Percentiles rank a stretch among this genome's conserved stretches.
Conservation (phyloP, 1,140 invertebrate species). For the Asbolus verrucosus region DNA sequence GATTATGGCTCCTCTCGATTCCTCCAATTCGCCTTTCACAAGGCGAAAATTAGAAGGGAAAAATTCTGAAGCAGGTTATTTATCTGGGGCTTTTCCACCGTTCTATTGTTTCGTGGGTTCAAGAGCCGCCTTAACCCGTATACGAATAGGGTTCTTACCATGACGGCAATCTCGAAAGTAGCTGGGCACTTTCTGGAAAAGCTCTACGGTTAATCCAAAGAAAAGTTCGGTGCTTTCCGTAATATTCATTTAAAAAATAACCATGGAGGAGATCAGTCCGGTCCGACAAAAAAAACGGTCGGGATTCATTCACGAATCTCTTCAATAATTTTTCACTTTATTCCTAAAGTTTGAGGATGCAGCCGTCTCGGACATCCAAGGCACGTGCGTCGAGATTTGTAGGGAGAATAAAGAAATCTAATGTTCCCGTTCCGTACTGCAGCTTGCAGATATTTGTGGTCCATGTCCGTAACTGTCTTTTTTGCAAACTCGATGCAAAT, state of each 20-base stretch:
- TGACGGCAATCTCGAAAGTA: constrained; percentile 25
- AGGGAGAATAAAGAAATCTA: constrained; percentile 29
- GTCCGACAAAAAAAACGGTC: not conserved
- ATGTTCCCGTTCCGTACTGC: constrained; percentile 6
- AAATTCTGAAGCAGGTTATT: constrained; percentile 17
- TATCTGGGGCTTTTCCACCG: not conserved
- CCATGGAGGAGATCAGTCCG: too few species aligned
- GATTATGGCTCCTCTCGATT: constrained; percentile 4
- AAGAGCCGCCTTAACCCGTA: constrained; percentile 27
- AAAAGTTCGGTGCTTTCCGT: not conserved
- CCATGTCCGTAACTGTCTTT: not conserved
- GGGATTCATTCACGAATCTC: constrained; percentile 24
- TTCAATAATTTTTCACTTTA: constrained; percentile 16
- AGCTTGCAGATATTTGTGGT: constrained; percentile 40
- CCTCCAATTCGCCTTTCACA: constrained; percentile 7
- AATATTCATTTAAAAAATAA: not conserved
- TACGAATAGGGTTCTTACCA: constrained; percentile 32
- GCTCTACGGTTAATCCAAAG: constrained; percentile 21
- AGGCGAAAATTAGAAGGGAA: constrained; percentile 9
- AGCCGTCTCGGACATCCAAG: constrained; percentile 2
- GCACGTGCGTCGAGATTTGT: constrained; percentile 24
- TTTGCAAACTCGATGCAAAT: not conserved
- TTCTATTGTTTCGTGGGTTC: constrained; percentile 31
- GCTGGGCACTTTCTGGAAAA: constrained; percentile 10
- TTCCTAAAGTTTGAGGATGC: constrained; percentile 4